Evolutionary conservation across 2,888 invertebrate genomes (phyloP), one percentile per base, ranked within the genome.

Genomic region (Tenthredo notha): DNA sequence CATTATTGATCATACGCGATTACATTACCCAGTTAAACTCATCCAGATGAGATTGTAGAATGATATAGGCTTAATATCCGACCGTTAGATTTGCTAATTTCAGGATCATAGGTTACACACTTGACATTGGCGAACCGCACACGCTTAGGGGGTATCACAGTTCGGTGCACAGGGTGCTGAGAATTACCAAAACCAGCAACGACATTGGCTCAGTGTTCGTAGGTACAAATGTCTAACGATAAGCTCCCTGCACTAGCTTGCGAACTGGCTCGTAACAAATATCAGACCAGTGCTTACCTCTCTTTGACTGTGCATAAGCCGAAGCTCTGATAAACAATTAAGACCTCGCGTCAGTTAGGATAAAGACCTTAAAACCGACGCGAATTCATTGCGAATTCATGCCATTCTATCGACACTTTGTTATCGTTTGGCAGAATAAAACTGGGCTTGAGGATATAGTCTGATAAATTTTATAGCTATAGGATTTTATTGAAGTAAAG

Each of bases 81-180:
- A 15, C 21, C 40, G 10, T 40, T n/a, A 80, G 80, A 77, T 33
- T 54, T n/a, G 43, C n/a, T 58, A 61, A 61, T 80, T 80, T 80
- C 40, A 5, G 61, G 80, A 80, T 80, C 80, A 61, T 40, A 25
- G 61, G 61, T 80, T 33, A 61, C 37, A 80, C 80, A 80, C 54
- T 77, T 77, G 77, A 77, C 80, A 58, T 40, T 80, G 58, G 80
- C 80, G 80, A 61, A 80, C 61, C 58, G 80, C 61, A 77, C 61
- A 61, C 80, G 61, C 58, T 80, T 80, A 80, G 58, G 21, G 58
- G n/a, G 61, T 61, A 37, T 5, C 40, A 58, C 80, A 80, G 21
- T 80, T 61, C 37, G 61, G 50, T 77, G 77, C 50, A 29, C 77
- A 54, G 47, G 54, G 77, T 33, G 77, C 54, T n/a, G 33, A 12